Evolutionary conservation across 2,113 vertebrate genomes (phyloP).

Genomic region (Callipepla californica): DNA sequence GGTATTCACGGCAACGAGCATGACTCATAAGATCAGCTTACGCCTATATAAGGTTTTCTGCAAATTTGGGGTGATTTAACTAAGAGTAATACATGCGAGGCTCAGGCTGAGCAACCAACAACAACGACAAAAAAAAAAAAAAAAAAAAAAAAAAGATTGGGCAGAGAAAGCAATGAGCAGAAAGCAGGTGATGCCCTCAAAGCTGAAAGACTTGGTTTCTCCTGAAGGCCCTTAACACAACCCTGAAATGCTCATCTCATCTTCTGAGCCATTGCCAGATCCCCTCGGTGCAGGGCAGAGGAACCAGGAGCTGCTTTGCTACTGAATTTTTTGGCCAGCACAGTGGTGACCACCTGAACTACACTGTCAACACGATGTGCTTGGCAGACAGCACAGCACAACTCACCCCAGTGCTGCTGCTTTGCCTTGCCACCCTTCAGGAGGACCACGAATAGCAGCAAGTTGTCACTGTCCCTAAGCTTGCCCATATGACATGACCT

Average conservation of each 20-base stretch:
- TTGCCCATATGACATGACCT: fast-evolving
- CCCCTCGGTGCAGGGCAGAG: background rate
- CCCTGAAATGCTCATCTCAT: background rate
- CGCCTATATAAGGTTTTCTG: background rate
- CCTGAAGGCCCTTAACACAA: background rate
- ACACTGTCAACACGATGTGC: background rate
- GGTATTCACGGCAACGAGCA: background rate
- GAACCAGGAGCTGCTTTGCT: background rate
- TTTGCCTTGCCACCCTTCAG: background rate
- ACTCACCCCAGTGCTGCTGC: background rate
- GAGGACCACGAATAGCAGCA: background rate
- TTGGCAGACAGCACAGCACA: background rate
- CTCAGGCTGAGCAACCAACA: background rate
- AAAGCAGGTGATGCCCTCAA: background rate
- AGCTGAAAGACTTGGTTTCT: background rate
- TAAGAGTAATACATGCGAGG: background rate
- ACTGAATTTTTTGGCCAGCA: background rate
- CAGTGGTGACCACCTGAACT: background rate
- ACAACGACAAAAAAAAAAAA: background rate
- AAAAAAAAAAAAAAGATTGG: background rate
- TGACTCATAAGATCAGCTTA: constrained; percentile 16
- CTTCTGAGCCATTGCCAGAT: background rate
- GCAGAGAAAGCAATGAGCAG: background rate
- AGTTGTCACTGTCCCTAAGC: background rate
- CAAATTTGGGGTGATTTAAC: constrained; percentile 25